Evolutionary conservation across 2,797 vertebrate genomes (phyloP).

Genomic region (Choloepus didactylus): DNA sequence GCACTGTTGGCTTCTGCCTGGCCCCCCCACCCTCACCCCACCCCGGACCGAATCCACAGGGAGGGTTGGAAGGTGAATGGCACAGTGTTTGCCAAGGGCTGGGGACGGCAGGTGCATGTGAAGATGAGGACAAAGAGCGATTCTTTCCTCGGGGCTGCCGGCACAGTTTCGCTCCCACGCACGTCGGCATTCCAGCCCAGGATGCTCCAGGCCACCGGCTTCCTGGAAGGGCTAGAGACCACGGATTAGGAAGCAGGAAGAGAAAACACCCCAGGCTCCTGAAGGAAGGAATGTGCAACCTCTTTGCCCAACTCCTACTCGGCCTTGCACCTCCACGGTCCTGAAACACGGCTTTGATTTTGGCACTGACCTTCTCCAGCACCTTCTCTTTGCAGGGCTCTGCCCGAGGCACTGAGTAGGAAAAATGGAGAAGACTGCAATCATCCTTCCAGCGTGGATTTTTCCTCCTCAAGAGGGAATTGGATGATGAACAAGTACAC

Average conservation of each 20-base stretch:
- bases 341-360: neutral
- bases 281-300: neutral
- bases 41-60: neutral
- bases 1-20: neutral
- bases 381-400: neutral
- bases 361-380: neutral
- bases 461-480: neutral
- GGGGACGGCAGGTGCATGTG: constrained; percentile 74
- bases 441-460: neutral
- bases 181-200: constrained; percentile 29
- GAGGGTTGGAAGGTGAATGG: constrained; percentile 68
- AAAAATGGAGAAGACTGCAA: accelerated
- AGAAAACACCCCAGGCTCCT: neutral
- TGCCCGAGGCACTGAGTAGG: neutral
- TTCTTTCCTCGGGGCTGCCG: constrained; percentile 13
- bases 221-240: neutral
- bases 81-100: constrained; percentile 71
- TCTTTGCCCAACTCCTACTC: neutral
- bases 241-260: constrained; percentile 31
- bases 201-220: constrained; percentile 12
- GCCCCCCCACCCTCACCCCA: neutral
- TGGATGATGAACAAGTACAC: neutral
- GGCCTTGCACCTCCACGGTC: neutral
- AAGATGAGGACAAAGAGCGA: constrained; percentile 61
- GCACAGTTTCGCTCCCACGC: constrained; percentile 63